A percentile compares a stretch with the other conserved stretches of the same genome.
Evolutionary conservation across 2,113 vertebrate genomes (phyloP).

Genomic region (Ammodytes dubius): DNA sequence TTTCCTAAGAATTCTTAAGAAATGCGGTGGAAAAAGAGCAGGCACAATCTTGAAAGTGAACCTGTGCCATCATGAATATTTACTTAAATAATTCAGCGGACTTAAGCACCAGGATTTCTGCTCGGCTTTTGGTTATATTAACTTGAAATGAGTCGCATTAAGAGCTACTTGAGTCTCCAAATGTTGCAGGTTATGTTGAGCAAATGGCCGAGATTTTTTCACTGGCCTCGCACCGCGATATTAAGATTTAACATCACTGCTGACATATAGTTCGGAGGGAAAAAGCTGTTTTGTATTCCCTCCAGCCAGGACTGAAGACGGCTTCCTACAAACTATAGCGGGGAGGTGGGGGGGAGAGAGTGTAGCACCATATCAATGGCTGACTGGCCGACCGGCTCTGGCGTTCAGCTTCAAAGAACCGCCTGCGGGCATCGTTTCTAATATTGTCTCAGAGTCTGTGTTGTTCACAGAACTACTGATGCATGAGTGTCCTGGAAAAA

Average conservation of each 20-base stretch:
- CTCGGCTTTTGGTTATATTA: slow-evolving; percentile 58
- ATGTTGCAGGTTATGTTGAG: slow-evolving; percentile 68
- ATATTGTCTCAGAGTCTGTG: slow-evolving; percentile 84
- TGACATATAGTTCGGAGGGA: slow-evolving; percentile 68
- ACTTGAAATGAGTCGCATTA: slow-evolving; percentile 59
- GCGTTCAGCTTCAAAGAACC: slow-evolving; percentile 83
- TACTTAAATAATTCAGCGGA: slow-evolving; percentile 48
- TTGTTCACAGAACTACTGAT: slow-evolving; percentile 83
- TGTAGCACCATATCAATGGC: slow-evolving; percentile 76
- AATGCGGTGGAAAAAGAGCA: slow-evolving; percentile 33
- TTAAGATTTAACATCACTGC: slow-evolving; percentile 74
- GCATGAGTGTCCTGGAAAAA: slow-evolving; percentile 81
- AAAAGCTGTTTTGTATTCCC: slow-evolving; percentile 78
- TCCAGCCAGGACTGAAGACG: slow-evolving; percentile 64
- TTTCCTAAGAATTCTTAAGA: slow-evolving; percentile 33
- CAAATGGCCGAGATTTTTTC: slow-evolving; percentile 64
- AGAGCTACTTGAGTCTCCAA: slow-evolving; percentile 65
- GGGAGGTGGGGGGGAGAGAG: slow-evolving; percentile 34
- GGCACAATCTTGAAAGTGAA: slow-evolving; percentile 57
- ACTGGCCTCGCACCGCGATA: slow-evolving; percentile 48
- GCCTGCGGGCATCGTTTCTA: slow-evolving; percentile 81
- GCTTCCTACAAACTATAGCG: slow-evolving; percentile 65
- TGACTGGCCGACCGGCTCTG: slow-evolving; percentile 74
- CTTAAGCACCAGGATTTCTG: slow-evolving; percentile 45
- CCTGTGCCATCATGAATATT: slow-evolving; percentile 62